Conservation (phyloP, 2,113 vertebrate genomes). For the Tauraco erythrolophus region DNA sequence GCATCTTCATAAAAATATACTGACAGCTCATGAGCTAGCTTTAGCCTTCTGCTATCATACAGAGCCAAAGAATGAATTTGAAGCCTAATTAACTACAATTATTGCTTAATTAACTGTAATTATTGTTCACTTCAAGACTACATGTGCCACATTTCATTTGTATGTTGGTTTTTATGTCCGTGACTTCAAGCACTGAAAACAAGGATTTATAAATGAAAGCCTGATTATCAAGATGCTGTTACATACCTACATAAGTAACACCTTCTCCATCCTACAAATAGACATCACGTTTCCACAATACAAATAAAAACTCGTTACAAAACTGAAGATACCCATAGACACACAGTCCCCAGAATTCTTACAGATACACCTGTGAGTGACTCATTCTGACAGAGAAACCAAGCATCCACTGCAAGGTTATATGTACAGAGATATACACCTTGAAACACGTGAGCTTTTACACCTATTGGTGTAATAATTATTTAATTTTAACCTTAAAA, state of each 20-base stretch:
- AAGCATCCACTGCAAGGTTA: not conserved
- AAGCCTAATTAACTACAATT: conserved; percentile 43
- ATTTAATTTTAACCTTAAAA: not conserved
- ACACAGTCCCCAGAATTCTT: not conserved
- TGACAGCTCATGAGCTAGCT: conserved; percentile 38
- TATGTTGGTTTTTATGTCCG: not conserved
- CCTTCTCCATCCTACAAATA: not conserved
- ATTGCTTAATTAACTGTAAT: conserved; percentile 57
- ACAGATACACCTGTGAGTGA: not conserved
- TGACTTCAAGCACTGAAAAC: not conserved
- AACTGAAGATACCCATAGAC: not conserved
- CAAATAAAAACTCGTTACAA: not conserved
- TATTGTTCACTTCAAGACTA: conserved; percentile 39
- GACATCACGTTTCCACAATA: not conserved
- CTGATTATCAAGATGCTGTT: not conserved
- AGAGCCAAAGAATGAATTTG: conserved; percentile 40
- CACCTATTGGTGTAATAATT: not conserved
- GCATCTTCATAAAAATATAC: conserved; percentile 22
- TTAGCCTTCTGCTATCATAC: conserved; percentile 9
- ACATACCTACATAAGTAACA: not conserved
- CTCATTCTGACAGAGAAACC: not conserved
- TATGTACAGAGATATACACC: not conserved
- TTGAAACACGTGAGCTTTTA: not conserved
- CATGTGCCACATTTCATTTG: conserved; percentile 3
- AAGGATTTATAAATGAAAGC: not conserved